Evolutionary conservation across 2,797 vertebrate genomes (phyloP), one percentile per base, ranked within the genome.

Genomic region (Sebastes minor): DNA sequence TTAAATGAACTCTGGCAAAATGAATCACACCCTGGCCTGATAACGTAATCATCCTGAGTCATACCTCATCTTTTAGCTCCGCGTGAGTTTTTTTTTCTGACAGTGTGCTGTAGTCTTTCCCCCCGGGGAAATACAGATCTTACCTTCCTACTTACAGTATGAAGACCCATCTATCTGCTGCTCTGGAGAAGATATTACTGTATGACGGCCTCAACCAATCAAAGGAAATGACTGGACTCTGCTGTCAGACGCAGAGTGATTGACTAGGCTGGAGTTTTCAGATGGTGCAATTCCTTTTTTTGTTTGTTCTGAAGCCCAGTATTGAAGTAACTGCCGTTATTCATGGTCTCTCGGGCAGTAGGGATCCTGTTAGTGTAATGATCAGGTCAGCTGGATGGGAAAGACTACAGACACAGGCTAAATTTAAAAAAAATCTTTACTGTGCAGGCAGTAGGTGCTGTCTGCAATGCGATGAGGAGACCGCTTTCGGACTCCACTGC

Each of bases 181-280:
- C 78, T 88, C 93, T 91, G 88, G 88, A 89, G 86, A 91, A 91
- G 82, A 89, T 89, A 90, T 94, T 90, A 91, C 32, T 67, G 22
- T 20, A 20, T 33, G 74, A 78, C 80, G 61, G 79, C 80, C 82
- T 85, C 71, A 65, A 55, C 81, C 38, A 88, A 84, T 91, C 84
- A 87, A 87, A 91, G 75, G 81, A 89, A 88, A 78, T 84, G 20
- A 83, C 78, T 74, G 72, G 57, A 82, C 77, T 79, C 60, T 78
- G 42, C 80, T 87, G 76, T 90, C 86, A 79, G 75, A 85, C 0
- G 2, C 59, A 66, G 68, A 42, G 38, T 86, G 88, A 91, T 84
- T 84, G 80, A 93, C 78, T 83, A 33, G 81, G 81, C 80, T 82
- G 76, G 33, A 83, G 74, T 65, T 86, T 71, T 32, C 70, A 86